phyloP scores from a whole-genome alignment of 2,113 vertebrate species.

The Tetrax tetrax region DNA sequence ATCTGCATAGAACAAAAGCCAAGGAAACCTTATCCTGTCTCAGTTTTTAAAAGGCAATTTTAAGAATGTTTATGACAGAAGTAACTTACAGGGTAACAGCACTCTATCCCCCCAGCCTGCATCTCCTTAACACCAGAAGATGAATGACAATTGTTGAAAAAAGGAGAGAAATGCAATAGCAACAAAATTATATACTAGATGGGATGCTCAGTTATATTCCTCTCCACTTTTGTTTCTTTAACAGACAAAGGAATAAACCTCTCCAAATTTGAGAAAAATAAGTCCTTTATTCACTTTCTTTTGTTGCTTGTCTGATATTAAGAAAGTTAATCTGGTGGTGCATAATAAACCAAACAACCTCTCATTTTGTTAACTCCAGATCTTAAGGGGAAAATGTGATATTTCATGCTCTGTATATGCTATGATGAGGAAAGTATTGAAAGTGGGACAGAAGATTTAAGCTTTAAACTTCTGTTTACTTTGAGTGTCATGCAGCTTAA shows the following conservation, averaged over 20 bases:
- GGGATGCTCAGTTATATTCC: not conserved
- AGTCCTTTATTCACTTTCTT: not conserved
- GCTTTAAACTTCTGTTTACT: not conserved
- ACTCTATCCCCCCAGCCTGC: not conserved
- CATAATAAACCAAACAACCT: not conserved
- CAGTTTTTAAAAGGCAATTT: not conserved
- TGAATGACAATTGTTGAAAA: not conserved
- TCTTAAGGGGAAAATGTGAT: not conserved
- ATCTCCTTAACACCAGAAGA: not conserved
- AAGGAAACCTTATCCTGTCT: not conserved
- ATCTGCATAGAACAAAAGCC: not conserved
- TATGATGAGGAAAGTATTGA: not conserved
- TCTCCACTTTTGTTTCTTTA: not conserved
- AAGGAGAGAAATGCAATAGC: not conserved
- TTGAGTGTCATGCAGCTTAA: not conserved
- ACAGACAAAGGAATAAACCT: not conserved
- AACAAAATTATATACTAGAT: not conserved
- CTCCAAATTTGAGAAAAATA: not conserved
- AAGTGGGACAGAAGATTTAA: not conserved
- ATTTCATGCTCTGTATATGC: not conserved
- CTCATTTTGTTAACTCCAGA: not conserved
- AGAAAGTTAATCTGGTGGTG: not conserved
- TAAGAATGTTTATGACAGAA: not conserved
- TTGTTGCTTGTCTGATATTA: not conserved
- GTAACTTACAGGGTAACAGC: not conserved